Evolutionary conservation across 2,797 vertebrate genomes (phyloP), one percentile per base, ranked within the genome.

Genomic region (Crenuchus spilurus): DNA sequence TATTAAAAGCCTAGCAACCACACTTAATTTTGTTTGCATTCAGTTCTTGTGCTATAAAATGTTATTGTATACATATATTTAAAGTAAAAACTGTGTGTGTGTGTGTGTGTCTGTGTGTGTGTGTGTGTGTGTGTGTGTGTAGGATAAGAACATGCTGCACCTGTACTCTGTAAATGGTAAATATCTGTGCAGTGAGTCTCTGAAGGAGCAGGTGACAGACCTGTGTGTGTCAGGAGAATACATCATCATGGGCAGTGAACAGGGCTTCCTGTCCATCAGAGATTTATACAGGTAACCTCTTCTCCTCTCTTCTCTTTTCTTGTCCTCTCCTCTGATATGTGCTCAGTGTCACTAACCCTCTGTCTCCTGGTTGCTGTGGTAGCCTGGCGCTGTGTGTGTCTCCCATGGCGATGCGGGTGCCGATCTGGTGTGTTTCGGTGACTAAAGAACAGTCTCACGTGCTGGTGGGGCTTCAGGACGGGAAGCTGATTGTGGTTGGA

Each of bases 161-260:
- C 91, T 99, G 60, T 99, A 96, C 90, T 97, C 96, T 69, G 89
- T 99, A 26, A 99, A 99, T 75, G 97, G 97, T 75, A 99, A 97
- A 48, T 90, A 94, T 42, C 88, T 99, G 64, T 86, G 89, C 72
- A 96, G 94, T 4, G 94, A 97, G 86, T 87, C 86, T 51, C 91
- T 99, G 85, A 94, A 94, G 85, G 97, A 99, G 86, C 95, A 98
- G 80, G 87, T 98, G 87, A 95, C 95, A 0, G 97, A 99, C 51
- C 91, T 99, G 85, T 98, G 95, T 75, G 90, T 98, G 77, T 94
- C 93, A 5, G 95, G 95, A 33, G 97, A 98, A 81, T 90, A 94
- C 51, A 90, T 98, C 0, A 87, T 98, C 79, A 92, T 92, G 37
- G 97, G 96, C 78, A 98, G 96, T 26, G 91, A 95, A 69, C 95